Percentiles rank a stretch among this genome's conserved stretches.
phyloP scores from a whole-genome alignment of 1,140 invertebrate genomes.

The Temnothorax nylanderi region DNA sequence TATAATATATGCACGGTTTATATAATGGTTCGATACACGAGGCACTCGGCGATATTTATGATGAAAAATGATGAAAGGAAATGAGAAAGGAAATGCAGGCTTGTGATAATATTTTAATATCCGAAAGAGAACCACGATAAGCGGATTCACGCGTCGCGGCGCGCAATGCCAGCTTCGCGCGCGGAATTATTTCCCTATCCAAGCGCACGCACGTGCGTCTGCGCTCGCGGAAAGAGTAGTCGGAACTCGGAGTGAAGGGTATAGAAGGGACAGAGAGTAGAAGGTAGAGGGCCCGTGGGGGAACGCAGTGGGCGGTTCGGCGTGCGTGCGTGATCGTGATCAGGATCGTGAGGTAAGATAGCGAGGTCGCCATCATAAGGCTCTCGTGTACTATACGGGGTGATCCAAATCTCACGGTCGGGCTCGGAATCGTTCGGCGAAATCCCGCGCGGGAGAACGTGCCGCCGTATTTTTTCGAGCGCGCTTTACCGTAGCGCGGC shows the following conservation, averaged over 20 bases:
- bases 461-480: slow-evolving; percentile 38
- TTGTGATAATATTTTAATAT: slow-evolving; percentile 19
- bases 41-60: not conserved
- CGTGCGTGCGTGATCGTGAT: slow-evolving; percentile 83
- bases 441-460: slow-evolving; percentile 42
- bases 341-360: slow-evolving; percentile 81
- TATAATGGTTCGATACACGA: not conserved
- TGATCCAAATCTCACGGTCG: slow-evolving; percentile 74
- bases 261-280: slow-evolving; percentile 29
- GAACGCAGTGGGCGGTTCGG: slow-evolving; percentile 80
- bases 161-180: slow-evolving; percentile 22
- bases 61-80: slow-evolving; percentile 19
- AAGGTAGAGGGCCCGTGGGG: slow-evolving; percentile 16
- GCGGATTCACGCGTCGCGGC: slow-evolving; percentile 49
- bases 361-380: slow-evolving; percentile 76
- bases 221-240: slow-evolving; percentile 34
- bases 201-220: slow-evolving; percentile 68
- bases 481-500: slow-evolving; percentile 29
- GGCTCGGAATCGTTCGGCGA: slow-evolving; percentile 47
- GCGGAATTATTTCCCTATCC: slow-evolving; percentile 58
- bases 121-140: slow-evolving; percentile 21
- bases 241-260: slow-evolving; percentile 22
- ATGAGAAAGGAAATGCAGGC: not conserved
- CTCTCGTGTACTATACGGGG: slow-evolving; percentile 71
- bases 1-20: too few species aligned